Conservation (phyloP, 1,140 invertebrate species). For the Heliconius congener region DNA sequence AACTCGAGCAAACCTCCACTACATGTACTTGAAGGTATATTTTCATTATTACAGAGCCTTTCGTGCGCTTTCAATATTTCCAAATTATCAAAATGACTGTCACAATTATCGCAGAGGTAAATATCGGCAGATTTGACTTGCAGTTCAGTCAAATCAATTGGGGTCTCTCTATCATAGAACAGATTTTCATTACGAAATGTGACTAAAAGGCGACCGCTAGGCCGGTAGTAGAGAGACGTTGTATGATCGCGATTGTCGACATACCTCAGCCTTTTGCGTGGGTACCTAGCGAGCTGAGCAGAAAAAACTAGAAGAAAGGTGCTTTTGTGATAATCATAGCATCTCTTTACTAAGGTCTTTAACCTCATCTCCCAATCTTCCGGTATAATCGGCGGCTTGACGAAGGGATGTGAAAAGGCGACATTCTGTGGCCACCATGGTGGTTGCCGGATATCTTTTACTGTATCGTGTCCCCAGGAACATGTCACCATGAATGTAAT, state of each 20-base stretch:
- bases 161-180: conserved; percentile 81
- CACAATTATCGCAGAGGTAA: conserved; percentile 88
- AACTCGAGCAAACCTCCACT: conserved; percentile 64
- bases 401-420: conserved; percentile 84
- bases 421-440: conserved; percentile 87
- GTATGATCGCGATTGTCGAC: conserved; percentile 88
- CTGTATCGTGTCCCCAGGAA: conserved; percentile 85
- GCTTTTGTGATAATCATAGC: conserved; percentile 87
- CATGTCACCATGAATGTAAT: conserved; percentile 89
- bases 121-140: conserved; percentile 82
- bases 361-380: conserved; percentile 84
- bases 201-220: conserved; percentile 84
- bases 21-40: conserved; percentile 47
- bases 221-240: conserved; percentile 86
- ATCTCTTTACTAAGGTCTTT: conserved; percentile 85
- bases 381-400: conserved; percentile 76
- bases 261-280: conserved; percentile 84
- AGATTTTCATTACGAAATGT: conserved; percentile 89
- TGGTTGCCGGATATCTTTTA: conserved; percentile 82
- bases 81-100: conserved; percentile 81
- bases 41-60: conserved; percentile 72
- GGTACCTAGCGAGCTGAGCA: conserved; percentile 85
- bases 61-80: conserved; percentile 71
- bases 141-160: conserved; percentile 41
- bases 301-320: conserved; percentile 87